Evolutionary conservation across 2,113 vertebrate genomes (phyloP).

Genomic region (Chloropsis hardwickii): DNA sequence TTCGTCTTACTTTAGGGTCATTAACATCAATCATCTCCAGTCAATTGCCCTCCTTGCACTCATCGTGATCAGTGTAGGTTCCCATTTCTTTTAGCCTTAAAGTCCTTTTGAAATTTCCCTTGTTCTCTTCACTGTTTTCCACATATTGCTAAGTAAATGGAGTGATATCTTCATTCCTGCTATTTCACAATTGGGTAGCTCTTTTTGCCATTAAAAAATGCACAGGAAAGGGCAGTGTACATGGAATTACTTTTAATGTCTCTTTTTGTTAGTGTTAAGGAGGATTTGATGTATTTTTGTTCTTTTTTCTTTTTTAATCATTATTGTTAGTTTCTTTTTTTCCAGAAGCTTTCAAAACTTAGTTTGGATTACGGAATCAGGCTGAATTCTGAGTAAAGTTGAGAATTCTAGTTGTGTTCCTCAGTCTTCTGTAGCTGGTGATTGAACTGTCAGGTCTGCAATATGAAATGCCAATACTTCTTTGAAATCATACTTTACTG

Average conservation of each 20-base stretch:
- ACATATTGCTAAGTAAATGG: background rate
- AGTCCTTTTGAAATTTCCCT: background rate
- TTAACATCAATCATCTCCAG: background rate
- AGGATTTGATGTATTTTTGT: rapidly evolving
- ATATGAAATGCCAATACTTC: background rate
- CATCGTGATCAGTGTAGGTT: background rate
- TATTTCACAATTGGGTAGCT: background rate
- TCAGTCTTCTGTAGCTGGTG: background rate
- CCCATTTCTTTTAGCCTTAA: background rate
- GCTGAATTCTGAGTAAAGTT: background rate
- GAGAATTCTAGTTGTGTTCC: background rate
- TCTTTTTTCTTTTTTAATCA: background rate
- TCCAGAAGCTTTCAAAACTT: background rate
- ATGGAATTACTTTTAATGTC: background rate
- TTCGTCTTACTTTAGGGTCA: background rate
- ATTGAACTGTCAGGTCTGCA: background rate
- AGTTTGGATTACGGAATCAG: background rate
- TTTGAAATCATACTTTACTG: background rate
- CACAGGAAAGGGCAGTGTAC: background rate
- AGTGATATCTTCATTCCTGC: background rate
- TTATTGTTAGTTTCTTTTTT: background rate
- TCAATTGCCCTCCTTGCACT: background rate
- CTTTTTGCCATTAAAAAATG: background rate
- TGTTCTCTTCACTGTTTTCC: background rate
- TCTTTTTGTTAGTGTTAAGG: background rate